Evolutionary conservation across 92 coral and sea anemone genomes (phyloP).

Genomic region (Zoanthus sansibaricus): DNA sequence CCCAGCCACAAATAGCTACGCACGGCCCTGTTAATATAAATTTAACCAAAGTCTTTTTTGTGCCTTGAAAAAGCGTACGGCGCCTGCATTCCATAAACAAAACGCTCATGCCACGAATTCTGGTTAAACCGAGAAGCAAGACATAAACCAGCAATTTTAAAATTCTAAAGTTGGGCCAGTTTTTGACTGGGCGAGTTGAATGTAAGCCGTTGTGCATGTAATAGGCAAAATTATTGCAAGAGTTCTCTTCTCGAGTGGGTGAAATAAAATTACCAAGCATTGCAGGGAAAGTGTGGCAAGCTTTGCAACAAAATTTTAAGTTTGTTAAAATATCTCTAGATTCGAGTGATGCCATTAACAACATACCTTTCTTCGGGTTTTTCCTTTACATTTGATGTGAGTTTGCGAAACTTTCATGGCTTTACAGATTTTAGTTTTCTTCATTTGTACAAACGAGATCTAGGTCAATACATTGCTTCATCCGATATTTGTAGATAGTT

Average conservation of each 20-base stretch:
- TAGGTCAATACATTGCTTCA: not conserved
- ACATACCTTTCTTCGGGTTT: not conserved
- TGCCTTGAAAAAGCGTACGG: too few relatives aligned
- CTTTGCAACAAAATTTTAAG: not conserved
- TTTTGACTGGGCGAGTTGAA: too few relatives aligned
- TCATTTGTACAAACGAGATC: conserved; percentile 3
- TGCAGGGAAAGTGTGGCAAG: not conserved
- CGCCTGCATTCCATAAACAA: too few relatives aligned
- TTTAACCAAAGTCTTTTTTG: too few relatives aligned
- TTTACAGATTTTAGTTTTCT: conserved; percentile 2
- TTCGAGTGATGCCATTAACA: conserved; percentile 19
- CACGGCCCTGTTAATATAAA: too few relatives aligned
- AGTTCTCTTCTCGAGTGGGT: not conserved
- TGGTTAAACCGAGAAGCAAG: too few relatives aligned
- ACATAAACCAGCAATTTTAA: too few relatives aligned
- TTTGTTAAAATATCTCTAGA: conserved; percentile 7
- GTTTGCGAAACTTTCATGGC: not conserved
- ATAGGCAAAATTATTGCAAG: too few relatives aligned
- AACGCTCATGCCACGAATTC: too few relatives aligned
- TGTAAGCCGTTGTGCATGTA: too few relatives aligned
- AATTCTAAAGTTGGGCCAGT: too few relatives aligned
- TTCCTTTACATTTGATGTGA: conserved; percentile 1
- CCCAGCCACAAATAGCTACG: too few relatives aligned
- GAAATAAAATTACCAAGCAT: not conserved
- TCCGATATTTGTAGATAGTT: not conserved